Evolutionary conservation across 2,797 vertebrate species (phyloP), one percentile per base, ranked within the genome.

Genomic region (Onychomys leucogaster): DNA sequence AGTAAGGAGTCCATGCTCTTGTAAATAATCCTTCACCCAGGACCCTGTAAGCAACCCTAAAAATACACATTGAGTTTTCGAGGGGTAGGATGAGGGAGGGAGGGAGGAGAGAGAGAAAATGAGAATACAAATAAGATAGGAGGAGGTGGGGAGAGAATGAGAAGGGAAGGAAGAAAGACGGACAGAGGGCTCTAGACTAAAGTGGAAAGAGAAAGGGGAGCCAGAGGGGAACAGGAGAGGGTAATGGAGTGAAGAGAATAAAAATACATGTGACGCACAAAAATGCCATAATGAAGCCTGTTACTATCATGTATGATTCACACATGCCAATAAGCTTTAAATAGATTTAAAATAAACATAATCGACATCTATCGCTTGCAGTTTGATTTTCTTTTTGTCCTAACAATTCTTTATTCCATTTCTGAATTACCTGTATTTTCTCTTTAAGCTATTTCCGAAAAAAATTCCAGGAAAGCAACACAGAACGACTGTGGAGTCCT

Each of bases 371-470:
- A 76, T 91, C 94, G 95, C 23, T 90, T 95, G 16, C 8, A 95
- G 77, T 32, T 86, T 93, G 55, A 63, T 34, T 27, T 77, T 91
- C 71, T 29, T 83, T 84, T 94, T 77, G 13, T 91, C 83, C 81
- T 81, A 49, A 37, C 46, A 69, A 34, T 16, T 86, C 61, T 89
- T 94, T 77, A 77, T 95, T 65, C 76, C 43, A 85, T 76, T 87
- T 89, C 57, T 95, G 89, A 75, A 82, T 95, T 95, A 61, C 82
- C 57, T 96, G 96, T 84, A 95, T 95, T 94, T 85, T 97, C 76
- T 93, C 86, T 97, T 93, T 73, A 95, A 98, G 98, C 77, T 98
- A 98, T 97, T 98, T 98, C 94, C 95, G 9, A 34, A 96, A 83
- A 96, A 98, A 98, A 95, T 97, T 98, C 81, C 91, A 90, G n/a